Evolutionary conservation across 2,797 vertebrate genomes (phyloP).

Genomic region (Danio kyathit): DNA sequence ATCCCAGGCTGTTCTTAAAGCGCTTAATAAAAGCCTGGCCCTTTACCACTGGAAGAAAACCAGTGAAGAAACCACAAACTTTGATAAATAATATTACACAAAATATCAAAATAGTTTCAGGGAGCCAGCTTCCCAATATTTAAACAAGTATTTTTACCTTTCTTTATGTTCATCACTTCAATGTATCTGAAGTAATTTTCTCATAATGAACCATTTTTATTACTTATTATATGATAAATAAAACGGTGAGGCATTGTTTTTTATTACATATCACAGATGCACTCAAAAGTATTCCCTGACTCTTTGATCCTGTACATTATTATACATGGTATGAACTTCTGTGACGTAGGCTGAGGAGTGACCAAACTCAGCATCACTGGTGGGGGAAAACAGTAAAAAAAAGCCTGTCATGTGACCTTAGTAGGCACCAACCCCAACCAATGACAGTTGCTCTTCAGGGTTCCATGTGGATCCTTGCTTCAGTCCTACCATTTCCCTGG

Average conservation of each 20-base stretch:
- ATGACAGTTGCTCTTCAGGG: constrained; percentile 40
- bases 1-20: constrained; percentile 50
- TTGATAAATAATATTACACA: constrained; percentile 96
- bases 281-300: constrained; percentile 79
- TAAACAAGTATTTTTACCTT: constrained; percentile 67
- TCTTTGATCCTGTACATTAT: constrained; percentile 76
- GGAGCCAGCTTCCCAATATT: constrained; percentile 93
- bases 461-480: constrained; percentile 1
- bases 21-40: constrained; percentile 70
- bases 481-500: constrained; percentile 92
- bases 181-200: constrained; percentile 59
- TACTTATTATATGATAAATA: constrained; percentile 84
- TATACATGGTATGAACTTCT: constrained; percentile 73
- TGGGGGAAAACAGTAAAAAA: constrained; percentile 17
- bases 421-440: constrained; percentile 49
- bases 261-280: constrained; percentile 77
- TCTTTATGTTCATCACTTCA: constrained; percentile 59
- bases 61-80: constrained; percentile 69
- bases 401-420: constrained; percentile 50
- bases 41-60: constrained; percentile 51
- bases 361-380: constrained; percentile 48
- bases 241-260: constrained; percentile 75
- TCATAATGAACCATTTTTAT: constrained; percentile 37
- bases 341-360: constrained; percentile 62
- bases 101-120: constrained; percentile 86